Evolutionary conservation across 2,888 invertebrate genomes (phyloP).

Genomic region (Philopedon plagiatum): DNA sequence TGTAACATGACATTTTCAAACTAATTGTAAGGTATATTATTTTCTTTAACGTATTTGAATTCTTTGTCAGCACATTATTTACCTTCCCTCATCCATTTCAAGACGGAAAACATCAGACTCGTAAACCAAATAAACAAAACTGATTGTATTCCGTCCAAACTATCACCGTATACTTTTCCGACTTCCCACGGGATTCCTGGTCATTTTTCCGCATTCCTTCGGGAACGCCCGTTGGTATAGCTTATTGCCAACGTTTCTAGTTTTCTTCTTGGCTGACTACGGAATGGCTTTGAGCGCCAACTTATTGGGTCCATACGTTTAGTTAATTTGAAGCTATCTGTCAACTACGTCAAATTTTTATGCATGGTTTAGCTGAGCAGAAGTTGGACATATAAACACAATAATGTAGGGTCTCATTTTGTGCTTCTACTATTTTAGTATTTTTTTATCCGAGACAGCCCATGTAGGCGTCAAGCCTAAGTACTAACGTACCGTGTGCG

Average conservation of each 20-base stretch:
- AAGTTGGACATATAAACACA: too few relatives aligned
- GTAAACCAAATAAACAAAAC: constrained; percentile 32
- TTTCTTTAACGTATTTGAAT: too few relatives aligned
- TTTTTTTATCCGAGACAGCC: too few relatives aligned
- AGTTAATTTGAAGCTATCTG: constrained; percentile 33
- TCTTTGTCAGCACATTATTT: too few relatives aligned
- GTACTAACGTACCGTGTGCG: too few relatives aligned
- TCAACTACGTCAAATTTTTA: constrained; percentile 36
- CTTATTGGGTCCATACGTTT: constrained; percentile 50
- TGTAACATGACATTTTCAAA: too few relatives aligned
- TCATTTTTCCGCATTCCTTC: constrained; percentile 49
- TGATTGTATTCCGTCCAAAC: constrained; percentile 47
- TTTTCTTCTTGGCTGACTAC: constrained; percentile 51
- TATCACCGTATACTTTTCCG: constrained; percentile 47
- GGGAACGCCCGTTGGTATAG: constrained; percentile 41
- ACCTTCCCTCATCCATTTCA: neutral
- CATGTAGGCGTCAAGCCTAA: too few relatives aligned
- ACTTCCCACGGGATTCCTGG: constrained; percentile 38
- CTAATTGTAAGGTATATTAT: too few relatives aligned
- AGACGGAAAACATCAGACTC: neutral
- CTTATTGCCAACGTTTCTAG: constrained; percentile 48
- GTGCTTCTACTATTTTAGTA: too few relatives aligned
- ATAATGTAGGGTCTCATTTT: too few relatives aligned
- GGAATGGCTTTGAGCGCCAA: constrained; percentile 35
- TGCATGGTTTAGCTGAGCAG: neutral